Evolutionary conservation across 2,113 vertebrate genomes (phyloP).

Genomic region (Esox niger): DNA sequence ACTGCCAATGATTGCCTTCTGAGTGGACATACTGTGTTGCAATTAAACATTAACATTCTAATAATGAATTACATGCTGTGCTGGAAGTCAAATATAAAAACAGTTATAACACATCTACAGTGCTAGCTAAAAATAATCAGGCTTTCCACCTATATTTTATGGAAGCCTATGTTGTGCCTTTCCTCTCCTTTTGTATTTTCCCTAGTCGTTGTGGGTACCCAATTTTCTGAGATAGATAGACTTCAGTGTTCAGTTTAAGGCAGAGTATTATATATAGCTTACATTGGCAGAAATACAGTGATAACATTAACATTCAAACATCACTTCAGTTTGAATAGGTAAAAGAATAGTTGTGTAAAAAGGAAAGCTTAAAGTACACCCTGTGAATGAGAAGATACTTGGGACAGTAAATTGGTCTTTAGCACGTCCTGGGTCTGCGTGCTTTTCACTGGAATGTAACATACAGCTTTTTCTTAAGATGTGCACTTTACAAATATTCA

Average conservation of each 20-base stretch:
- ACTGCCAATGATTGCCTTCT: background rate
- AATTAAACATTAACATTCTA: background rate
- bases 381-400: background rate
- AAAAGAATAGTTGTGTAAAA: no score
- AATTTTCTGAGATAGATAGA: constrained; percentile 30
- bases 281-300: constrained; percentile 29
- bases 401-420: constrained; percentile 5
- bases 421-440: background rate
- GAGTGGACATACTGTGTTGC: background rate
- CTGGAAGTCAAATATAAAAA: no score
- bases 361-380: background rate
- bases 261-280: constrained; percentile 33
- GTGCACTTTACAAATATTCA: no score
- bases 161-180: constrained; percentile 22
- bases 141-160: constrained; percentile 10
- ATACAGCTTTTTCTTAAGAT: background rate
- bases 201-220: constrained; percentile 54
- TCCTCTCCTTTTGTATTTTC: constrained; percentile 13
- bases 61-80: background rate
- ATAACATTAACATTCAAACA: no score
- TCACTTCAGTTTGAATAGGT: no score
- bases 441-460: background rate
- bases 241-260: constrained; percentile 19
- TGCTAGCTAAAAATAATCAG: constrained; percentile 10
- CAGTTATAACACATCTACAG: no score